phyloP scores from a whole-genome alignment of 2,797 vertebrate species.

The Sciurus vulgaris region DNA sequence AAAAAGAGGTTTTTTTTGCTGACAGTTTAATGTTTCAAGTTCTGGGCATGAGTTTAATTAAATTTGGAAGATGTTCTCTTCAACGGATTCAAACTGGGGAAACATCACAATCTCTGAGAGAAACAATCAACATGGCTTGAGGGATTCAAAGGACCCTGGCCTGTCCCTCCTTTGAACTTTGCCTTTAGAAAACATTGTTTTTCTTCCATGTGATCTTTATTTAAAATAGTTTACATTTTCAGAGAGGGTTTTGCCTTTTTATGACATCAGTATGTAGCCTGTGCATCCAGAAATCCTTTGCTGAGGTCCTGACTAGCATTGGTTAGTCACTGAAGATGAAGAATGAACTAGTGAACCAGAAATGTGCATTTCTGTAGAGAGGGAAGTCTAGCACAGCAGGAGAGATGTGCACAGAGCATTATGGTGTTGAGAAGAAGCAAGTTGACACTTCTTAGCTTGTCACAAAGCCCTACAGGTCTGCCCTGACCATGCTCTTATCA shows the following conservation, averaged over 20 bases:
- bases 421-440: neutral
- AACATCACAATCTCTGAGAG: neutral
- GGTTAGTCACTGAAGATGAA: neutral
- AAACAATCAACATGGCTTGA: neutral
- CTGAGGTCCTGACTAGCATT: neutral
- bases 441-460: neutral
- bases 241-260: neutral
- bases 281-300: neutral
- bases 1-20: neutral
- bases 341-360: neutral
- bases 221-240: neutral
- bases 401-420: neutral
- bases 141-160: neutral
- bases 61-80: slow-evolving; percentile 31
- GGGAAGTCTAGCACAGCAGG: no score
- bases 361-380: neutral
- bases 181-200: neutral
- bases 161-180: neutral
- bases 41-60: neutral
- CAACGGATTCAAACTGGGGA: neutral
- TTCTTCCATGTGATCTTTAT: slow-evolving; percentile 1
- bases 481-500: neutral
- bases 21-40: neutral
- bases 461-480: neutral
- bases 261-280: neutral